Evolutionary conservation across 1,140 invertebrate genomes (phyloP).

Genomic region (Maconellicoccus hirsutus): DNA sequence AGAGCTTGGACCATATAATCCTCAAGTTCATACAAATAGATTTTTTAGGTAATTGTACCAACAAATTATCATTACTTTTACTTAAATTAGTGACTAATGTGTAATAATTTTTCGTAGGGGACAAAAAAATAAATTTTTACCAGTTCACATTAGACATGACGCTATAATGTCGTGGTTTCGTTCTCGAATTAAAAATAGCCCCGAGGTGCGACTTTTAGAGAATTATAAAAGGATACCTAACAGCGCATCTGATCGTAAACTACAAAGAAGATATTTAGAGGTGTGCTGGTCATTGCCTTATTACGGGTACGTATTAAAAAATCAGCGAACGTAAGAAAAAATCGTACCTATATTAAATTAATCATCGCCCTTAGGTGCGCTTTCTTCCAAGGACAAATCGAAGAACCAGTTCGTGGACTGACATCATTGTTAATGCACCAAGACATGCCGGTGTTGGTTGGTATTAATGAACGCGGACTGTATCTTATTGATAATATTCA

Average conservation of each 20-base stretch:
- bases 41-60: constrained; percentile 65
- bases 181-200: constrained; percentile 70
- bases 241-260: constrained; percentile 61
- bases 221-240: constrained; percentile 73
- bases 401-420: constrained; percentile 70
- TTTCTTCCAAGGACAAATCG: constrained; percentile 80
- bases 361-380: too few species aligned
- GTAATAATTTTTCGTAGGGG: constrained; percentile 35
- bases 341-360: too few species aligned
- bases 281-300: constrained; percentile 79
- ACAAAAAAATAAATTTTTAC: constrained; percentile 56
- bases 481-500: constrained; percentile 76
- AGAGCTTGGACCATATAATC: constrained; percentile 76
- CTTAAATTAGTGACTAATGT: constrained; percentile 31
- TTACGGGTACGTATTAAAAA: constrained; percentile 55
- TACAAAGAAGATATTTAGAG: constrained; percentile 78
- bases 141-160: constrained; percentile 55
- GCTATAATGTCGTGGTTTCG: constrained; percentile 35
- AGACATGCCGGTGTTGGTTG: constrained; percentile 71
- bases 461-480: constrained; percentile 75
- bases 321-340: constrained; percentile 25
- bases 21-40: constrained; percentile 67
- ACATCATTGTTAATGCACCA: constrained; percentile 73
- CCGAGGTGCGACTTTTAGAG: constrained; percentile 73
- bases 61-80: too few species aligned